Percentiles rank a stretch among this genome's conserved stretches.
Evolutionary conservation across 1,140 invertebrate species (phyloP).

Genomic region (Andricus grossulariae): DNA sequence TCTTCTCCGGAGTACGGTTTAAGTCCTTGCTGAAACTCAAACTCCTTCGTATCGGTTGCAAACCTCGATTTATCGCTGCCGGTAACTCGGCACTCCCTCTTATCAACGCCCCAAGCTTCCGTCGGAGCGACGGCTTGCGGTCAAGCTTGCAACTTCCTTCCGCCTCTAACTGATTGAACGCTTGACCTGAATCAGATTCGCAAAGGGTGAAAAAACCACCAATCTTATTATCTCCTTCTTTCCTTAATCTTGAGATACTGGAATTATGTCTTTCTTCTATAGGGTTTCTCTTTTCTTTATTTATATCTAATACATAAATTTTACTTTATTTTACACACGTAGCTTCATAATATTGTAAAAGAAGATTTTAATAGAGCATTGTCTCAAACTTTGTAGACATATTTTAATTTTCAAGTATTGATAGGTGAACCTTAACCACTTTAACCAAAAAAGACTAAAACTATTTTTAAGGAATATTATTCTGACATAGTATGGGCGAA

Average conservation of each 20-base stretch:
- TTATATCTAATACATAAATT: too few relatives aligned
- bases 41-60: slow-evolving; percentile 66
- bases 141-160: slow-evolving; percentile 49
- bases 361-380: too few relatives aligned
- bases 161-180: slow-evolving; percentile 3
- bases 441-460: too few relatives aligned
- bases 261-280: too few relatives aligned
- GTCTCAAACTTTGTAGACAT: too few relatives aligned
- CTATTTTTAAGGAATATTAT: too few relatives aligned
- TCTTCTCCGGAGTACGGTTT: slow-evolving; percentile 45
- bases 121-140: slow-evolving; percentile 60
- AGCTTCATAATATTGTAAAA: too few relatives aligned
- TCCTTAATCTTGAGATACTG: neutral
- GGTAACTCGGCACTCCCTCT: slow-evolving; percentile 64
- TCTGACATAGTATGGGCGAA: too few relatives aligned
- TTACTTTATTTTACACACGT: too few relatives aligned
- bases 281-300: too few relatives aligned
- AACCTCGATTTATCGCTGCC: slow-evolving; percentile 64
- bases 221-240: neutral
- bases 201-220: neutral
- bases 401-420: too few relatives aligned
- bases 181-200: neutral
- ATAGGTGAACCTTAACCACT: too few relatives aligned
- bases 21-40: slow-evolving; percentile 66
- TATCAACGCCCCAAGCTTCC: slow-evolving; percentile 63